Base-by-base conservation (phyloP, 1,140 invertebrate species). In the Drosophila pallidifrons region DNA sequence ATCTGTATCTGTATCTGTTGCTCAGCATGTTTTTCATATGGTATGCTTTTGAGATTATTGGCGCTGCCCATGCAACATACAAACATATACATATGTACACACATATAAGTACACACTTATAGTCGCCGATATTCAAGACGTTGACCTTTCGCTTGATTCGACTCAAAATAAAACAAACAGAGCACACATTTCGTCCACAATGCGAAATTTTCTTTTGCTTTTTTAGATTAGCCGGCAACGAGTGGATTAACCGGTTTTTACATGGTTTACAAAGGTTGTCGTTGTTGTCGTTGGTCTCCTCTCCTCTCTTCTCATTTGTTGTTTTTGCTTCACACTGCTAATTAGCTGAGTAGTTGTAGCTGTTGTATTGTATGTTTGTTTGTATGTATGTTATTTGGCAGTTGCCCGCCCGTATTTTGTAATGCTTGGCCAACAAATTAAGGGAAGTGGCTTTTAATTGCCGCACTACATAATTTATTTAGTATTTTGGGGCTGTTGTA, bases 241-340 rank as follows among this genome's bases (percentile, higher is more conserved):
- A 70, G 66, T 70, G 72, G 66, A 70, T 75, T 70, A 70, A 75
- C 72, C 66, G 72, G 72, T 75, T 75, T 70, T 28, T 54, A 61
- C 35, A 15, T 55, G 43, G 11, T 3, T 63, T 61, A 32, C 43
- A 46, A 16, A 28, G 30, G n/a, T 45, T 43, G 8, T 55, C 20
- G 35, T 54, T 46, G 15, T 38, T 65, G 30, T 47, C 63, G 59
- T 28, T 61, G 15, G 28, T 51, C 32, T 61, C 5, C 3, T 35
- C 6, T 25, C 20, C 3, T 25, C 6, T 20, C 20, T 25, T 25
- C 20, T 25, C 20, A 0, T 7, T 49, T 59, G 55, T 54, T 45
- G 13, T 35, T 52, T 16, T 49, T 72, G 58, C 41, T 74, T 68
- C 49, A 68, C 71, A 55, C 65, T 41, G 66, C 72, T 70, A 75